phyloP scores from a whole-genome alignment of 2,888 invertebrate species.

The Athalia cordata region DNA sequence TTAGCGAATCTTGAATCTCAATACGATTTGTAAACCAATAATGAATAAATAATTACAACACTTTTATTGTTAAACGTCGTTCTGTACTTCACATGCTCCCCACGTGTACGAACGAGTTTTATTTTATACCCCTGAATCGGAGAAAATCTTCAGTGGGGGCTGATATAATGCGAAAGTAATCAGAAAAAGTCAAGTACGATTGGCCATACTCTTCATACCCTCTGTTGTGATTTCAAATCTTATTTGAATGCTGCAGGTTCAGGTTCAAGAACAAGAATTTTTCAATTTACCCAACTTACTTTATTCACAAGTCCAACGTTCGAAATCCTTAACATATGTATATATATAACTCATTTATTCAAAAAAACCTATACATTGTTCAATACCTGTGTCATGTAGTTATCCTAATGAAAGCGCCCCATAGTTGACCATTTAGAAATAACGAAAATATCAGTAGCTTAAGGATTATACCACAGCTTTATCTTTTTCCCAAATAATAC shows the following conservation, averaged over 20 bases:
- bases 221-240: too few species aligned
- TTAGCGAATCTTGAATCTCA: constrained; percentile 56
- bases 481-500: constrained; percentile 30
- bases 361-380: constrained; percentile 23
- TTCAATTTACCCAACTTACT: constrained; percentile 9
- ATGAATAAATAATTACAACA: constrained; percentile 56
- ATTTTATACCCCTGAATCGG: not conserved
- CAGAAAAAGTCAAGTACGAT: too few species aligned
- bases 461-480: not conserved
- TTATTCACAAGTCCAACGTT: constrained; percentile 10
- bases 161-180: too few species aligned
- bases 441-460: constrained; percentile 19
- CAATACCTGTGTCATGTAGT: constrained; percentile 34
- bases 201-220: too few species aligned
- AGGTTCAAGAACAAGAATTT: too few species aligned
- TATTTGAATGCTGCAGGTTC: too few species aligned
- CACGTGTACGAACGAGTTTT: not conserved
- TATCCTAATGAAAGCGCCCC: not conserved
- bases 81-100: not conserved
- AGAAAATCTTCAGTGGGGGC: not conserved
- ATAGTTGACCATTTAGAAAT: constrained; percentile 6
- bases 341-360: not conserved
- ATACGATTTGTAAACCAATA: constrained; percentile 53
- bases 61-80: constrained; percentile 55
- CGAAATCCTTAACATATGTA: not conserved